phyloP scores from a whole-genome alignment of 2,113 vertebrate genomes.

The Saiga tatarica region DNA sequence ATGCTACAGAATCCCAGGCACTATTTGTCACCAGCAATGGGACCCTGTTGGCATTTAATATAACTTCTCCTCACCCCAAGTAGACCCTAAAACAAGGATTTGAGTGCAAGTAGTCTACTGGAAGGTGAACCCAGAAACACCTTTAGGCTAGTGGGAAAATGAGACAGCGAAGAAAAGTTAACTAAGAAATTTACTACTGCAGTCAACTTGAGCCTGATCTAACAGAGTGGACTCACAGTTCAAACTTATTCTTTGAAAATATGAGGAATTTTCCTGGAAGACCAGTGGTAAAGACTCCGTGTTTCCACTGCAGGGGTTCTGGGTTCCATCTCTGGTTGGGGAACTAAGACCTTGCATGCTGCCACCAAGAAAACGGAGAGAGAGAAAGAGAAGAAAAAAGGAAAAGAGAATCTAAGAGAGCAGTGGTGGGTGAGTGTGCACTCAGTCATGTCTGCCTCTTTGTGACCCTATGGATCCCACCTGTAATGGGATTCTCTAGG shows the following conservation, averaged over 20 bases:
- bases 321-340: not conserved
- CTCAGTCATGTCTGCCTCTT: not conserved
- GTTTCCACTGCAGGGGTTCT: not conserved
- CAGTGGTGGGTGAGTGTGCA: not conserved
- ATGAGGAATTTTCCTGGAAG: not conserved
- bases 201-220: not conserved
- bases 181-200: not conserved
- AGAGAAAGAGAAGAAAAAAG: not conserved
- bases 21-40: not conserved
- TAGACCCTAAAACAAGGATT: not conserved
- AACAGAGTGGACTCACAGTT: not conserved
- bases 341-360: not conserved
- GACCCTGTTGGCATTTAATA: not conserved
- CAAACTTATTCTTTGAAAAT: not conserved
- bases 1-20: not conserved
- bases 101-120: not conserved
- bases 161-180: not conserved
- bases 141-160: not conserved
- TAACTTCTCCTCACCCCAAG: not conserved
- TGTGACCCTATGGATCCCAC: not conserved
- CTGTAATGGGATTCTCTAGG: not conserved
- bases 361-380: not conserved
- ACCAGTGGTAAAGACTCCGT: not conserved
- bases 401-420: not conserved
- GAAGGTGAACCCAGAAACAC: not conserved